These are phyloP conservation scores for Ceratothoa steindachneri DNA, from an alignment of 2,888 invertebrate species.

Conservation along the genomic window DNA sequence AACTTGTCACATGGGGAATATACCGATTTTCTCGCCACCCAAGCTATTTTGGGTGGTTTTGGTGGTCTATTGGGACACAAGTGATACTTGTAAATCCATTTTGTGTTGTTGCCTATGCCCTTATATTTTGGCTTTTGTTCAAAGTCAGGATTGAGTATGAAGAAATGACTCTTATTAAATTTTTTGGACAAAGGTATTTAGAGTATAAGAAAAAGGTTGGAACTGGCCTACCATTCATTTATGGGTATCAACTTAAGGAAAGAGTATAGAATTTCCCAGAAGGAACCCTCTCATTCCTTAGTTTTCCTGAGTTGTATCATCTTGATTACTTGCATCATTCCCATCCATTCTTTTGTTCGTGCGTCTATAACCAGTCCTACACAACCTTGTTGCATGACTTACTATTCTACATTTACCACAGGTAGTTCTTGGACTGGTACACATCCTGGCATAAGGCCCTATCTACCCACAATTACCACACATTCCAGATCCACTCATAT, in stretches of 20 bases:
- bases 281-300: no score
- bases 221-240: constrained; percentile 83
- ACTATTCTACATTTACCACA: no score
- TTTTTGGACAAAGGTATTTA: constrained; percentile 84
- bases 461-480: no score
- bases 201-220: constrained; percentile 77
- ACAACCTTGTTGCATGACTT: no score
- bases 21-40: constrained; percentile 86
- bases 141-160: constrained; percentile 78
- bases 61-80: constrained; percentile 97
- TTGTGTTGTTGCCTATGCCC: constrained; percentile 72
- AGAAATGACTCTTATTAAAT: constrained; percentile 80
- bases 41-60: constrained; percentile 98
- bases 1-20: constrained; percentile 81
- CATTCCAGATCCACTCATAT: no score
- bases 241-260: constrained; percentile 60
- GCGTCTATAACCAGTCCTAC: no score
- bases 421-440: no score
- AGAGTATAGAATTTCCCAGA: no score
- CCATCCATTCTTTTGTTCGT: no score
- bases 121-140: constrained; percentile 90
- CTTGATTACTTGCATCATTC: no score
- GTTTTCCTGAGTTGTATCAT: no score
- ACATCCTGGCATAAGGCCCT: no score
- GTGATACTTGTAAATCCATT: constrained; percentile 55